Conservation (phyloP, 2,797 vertebrate genomes). For the Enteromius viviparus region DNA sequence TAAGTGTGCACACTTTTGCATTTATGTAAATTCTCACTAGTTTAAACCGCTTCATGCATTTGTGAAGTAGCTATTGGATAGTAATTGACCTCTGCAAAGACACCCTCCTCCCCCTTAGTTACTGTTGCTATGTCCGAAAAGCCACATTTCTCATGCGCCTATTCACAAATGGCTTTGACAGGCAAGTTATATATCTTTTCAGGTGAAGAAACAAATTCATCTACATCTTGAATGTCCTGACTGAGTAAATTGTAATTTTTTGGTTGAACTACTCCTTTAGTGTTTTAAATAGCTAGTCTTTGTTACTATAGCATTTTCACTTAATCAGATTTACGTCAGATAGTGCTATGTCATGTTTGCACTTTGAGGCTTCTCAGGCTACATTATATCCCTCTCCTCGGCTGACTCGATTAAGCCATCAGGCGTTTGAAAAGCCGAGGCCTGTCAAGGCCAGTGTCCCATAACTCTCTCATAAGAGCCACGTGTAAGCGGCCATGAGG, state of each 20-base stretch:
- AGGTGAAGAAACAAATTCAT: not conserved
- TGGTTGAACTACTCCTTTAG: not conserved
- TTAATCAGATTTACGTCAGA: conserved; percentile 1
- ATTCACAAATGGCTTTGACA: too few relatives aligned
- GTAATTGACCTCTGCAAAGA: too few relatives aligned
- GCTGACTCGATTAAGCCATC: conserved; percentile 39
- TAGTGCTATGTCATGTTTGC: conserved; percentile 29
- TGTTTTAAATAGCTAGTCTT: not conserved
- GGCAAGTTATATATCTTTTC: not conserved
- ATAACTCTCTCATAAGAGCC: conserved; percentile 29
- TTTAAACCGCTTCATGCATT: not conserved
- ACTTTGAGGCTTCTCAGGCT: conserved; percentile 30
- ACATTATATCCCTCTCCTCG: conserved; percentile 42
- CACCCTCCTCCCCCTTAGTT: too few relatives aligned
- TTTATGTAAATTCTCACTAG: not conserved
- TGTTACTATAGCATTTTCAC: not conserved
- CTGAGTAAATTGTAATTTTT: not conserved
- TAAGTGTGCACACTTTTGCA: not conserved
- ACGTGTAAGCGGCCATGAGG: not conserved
- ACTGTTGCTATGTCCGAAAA: too few relatives aligned
- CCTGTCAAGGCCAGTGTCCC: conserved; percentile 21
- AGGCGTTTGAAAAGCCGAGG: conserved; percentile 31
- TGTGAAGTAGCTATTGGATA: not conserved
- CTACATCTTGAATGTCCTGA: not conserved
- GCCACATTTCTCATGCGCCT: too few relatives aligned